Conservation (phyloP, 2,888 invertebrate genomes). For the Girardia tigrina region DNA sequence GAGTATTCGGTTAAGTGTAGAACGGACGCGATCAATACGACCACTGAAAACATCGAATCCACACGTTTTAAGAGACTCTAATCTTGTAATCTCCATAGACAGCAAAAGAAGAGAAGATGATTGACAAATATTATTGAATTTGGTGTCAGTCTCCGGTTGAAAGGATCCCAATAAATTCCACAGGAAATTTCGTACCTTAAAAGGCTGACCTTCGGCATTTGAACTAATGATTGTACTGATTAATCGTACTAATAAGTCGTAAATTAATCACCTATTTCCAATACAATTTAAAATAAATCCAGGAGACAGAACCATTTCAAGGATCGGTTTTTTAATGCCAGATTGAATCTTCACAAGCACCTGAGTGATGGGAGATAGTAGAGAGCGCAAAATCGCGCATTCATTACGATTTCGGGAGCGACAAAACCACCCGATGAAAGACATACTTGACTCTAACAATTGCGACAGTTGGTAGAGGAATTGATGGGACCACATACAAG, state of each 20-base stretch:
- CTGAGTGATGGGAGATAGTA: neutral
- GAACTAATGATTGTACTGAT: no score
- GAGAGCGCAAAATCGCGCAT: neutral
- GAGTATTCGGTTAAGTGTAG: neutral
- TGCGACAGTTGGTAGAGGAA: neutral
- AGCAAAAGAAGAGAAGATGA: neutral
- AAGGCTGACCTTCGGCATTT: neutral
- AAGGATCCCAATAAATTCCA: neutral
- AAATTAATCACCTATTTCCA: neutral
- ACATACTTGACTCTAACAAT: neutral
- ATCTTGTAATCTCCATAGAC: neutral
- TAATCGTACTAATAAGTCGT: no score
- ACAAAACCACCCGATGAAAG: neutral
- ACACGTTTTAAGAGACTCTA: neutral
- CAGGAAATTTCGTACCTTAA: neutral
- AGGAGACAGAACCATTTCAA: neutral
- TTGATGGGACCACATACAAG: neutral
- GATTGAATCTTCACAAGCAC: neutral
- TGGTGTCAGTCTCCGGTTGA: neutral
- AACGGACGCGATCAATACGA: neutral
- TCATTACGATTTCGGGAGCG: neutral
- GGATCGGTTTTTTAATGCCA: neutral
- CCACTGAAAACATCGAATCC: neutral
- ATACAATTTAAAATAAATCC: neutral
- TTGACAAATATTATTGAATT: slow-evolving; percentile 1